phyloP scores from a whole-genome alignment of 2,113 vertebrate genomes.

The Labeo rohita region DNA sequence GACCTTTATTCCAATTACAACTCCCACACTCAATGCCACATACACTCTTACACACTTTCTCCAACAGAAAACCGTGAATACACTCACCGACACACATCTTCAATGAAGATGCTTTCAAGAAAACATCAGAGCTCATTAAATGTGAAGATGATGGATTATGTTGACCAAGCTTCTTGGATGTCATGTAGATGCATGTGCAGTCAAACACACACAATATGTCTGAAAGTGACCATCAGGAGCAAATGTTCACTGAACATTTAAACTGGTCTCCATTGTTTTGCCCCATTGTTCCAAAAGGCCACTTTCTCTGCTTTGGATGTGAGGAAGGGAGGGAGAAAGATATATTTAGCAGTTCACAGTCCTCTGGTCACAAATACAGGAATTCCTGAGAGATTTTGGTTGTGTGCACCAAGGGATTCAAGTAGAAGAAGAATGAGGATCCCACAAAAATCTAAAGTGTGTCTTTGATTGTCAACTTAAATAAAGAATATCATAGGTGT shows the following conservation, averaged over 20 bases:
- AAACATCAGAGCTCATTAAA: background rate
- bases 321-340: conserved; percentile 63
- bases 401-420: conserved; percentile 17
- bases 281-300: conserved; percentile 67
- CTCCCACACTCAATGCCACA: conserved; percentile 16
- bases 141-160: background rate
- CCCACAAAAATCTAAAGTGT: background rate
- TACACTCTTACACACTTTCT: conserved; percentile 44
- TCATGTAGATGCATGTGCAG: background rate
- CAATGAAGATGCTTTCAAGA: background rate
- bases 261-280: conserved; percentile 54
- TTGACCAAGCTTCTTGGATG: background rate
- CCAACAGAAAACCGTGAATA: background rate
- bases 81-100: background rate
- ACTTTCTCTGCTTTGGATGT: conserved; percentile 64
- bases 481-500: background rate
- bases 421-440: conserved; percentile 30
- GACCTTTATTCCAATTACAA: conserved; percentile 15
- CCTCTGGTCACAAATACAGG: conserved; percentile 72
- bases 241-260: background rate
- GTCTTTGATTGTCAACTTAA: background rate
- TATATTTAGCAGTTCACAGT: conserved; percentile 66
- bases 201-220: background rate
- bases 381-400: conserved; percentile 72
- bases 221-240: conserved; percentile 11